These are phyloP conservation scores for Leucophora obtusa DNA, from an alignment of 2,888 invertebrate genomes.

Conservation along the genomic window DNA sequence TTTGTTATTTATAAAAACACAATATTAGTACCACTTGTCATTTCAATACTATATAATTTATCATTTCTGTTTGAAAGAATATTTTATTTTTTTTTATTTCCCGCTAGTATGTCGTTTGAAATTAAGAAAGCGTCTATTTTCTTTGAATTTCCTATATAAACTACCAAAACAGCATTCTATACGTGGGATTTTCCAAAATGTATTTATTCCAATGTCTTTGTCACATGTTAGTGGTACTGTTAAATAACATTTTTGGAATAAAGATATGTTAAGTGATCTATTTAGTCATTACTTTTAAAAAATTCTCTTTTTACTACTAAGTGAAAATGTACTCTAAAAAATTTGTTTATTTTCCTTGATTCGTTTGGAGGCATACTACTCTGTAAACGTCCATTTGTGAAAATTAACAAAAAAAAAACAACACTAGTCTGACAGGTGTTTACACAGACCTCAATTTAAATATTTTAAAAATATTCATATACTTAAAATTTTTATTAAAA, in stretches of 20 bases:
- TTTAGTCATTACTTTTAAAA: background rate
- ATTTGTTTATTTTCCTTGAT: background rate
- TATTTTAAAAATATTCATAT: too few species aligned
- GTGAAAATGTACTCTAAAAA: background rate
- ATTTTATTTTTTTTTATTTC: conserved; percentile 24
- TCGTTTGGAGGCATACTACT: too few species aligned
- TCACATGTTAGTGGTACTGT: background rate
- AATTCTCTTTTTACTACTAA: background rate
- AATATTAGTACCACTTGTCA: conserved; percentile 36
- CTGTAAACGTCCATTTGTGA: too few species aligned
- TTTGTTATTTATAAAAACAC: background rate
- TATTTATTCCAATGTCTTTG: conserved; percentile 3
- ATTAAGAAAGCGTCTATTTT: conserved; percentile 32
- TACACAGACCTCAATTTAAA: too few species aligned
- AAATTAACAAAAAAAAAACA: too few species aligned
- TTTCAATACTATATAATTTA: conserved; percentile 23
- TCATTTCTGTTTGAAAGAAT: conserved; percentile 27
- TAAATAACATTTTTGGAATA: conserved; percentile 20
- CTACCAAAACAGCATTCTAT: conserved; percentile 12
- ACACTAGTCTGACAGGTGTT: too few species aligned
- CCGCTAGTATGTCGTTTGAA: conserved; percentile 9
- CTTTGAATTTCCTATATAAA: conserved; percentile 29
- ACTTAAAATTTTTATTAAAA: too few species aligned
- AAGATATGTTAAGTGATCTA: background rate
- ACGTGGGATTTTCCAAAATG: conserved; percentile 38